Percentiles rank a stretch among this genome's conserved stretches.
phyloP scores from a whole-genome alignment of 2,797 vertebrate genomes.

The Tokudaia tokunoshimensis region DNA sequence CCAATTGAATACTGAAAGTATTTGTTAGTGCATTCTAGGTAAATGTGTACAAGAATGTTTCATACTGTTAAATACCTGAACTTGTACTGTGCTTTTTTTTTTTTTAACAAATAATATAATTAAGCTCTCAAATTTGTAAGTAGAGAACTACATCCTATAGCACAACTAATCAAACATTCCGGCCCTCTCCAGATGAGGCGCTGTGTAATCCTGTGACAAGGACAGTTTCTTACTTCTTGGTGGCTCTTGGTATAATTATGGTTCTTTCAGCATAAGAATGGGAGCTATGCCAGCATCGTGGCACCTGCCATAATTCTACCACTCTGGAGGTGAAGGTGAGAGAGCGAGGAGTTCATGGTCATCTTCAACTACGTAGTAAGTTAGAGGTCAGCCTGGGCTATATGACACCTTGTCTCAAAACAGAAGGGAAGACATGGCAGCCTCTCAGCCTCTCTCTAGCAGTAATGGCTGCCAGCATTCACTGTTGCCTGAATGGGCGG shows the following conservation, averaged over 20 bases:
- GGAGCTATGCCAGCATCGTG: neutral
- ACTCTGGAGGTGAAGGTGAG: neutral
- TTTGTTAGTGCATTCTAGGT: neutral
- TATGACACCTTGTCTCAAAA: neutral
- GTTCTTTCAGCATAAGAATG: neutral
- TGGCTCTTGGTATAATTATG: neutral
- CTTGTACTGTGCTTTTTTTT: neutral
- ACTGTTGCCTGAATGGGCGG: neutral
- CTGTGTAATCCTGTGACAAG: neutral
- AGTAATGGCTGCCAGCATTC: neutral
- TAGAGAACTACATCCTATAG: neutral
- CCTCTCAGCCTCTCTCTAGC: neutral
- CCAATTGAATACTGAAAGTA: conserved; percentile 5
- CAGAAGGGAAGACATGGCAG: neutral
- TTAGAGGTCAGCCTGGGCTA: neutral
- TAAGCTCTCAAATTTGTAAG: neutral
- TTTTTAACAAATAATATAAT: conserved; percentile 20
- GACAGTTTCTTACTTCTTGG: neutral
- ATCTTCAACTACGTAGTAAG: neutral
- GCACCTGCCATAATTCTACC: neutral
- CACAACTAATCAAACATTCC: neutral
- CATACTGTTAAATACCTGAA: neutral
- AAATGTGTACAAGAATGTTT: neutral
- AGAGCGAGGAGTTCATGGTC: neutral
- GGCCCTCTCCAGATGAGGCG: neutral